A percentile compares a stretch with the other conserved stretches of the same genome.
These are phyloP conservation scores for Rhinogobio ventralis DNA, from an alignment of 2,797 vertebrate genomes.

Conservation along the genomic window DNA sequence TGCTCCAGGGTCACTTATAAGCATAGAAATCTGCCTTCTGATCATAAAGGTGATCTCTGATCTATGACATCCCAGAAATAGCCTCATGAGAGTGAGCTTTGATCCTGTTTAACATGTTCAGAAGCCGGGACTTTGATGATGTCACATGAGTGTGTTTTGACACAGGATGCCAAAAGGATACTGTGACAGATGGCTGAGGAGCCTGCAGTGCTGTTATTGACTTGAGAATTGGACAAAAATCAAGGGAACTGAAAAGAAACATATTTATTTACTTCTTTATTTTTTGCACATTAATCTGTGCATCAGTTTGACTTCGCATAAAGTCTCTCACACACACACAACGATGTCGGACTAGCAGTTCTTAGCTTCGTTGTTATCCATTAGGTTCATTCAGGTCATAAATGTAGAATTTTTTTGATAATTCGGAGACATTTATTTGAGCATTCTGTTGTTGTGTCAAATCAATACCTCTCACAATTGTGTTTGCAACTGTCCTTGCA, in stretches of 20 bases:
- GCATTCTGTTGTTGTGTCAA: neutral
- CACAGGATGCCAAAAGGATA: constrained; percentile 14
- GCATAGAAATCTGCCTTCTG: neutral
- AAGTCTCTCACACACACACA: too few relatives aligned
- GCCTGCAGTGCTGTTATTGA: neutral
- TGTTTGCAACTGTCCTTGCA: neutral
- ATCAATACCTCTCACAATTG: neutral
- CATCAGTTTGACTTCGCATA: neutral
- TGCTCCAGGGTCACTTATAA: too few relatives aligned
- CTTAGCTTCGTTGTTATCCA: neutral
- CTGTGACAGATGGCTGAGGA: constrained; percentile 21
- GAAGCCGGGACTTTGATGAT: constrained; percentile 11
- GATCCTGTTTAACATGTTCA: constrained; percentile 4
- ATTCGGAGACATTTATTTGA: neutral
- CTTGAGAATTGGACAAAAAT: constrained; percentile 8
- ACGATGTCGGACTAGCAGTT: neutral
- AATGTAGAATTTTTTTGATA: neutral
- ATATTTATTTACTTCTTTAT: neutral
- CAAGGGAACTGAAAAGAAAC: constrained; percentile 17
- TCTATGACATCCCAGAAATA: constrained; percentile 18
- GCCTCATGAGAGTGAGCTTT: neutral
- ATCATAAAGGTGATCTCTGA: constrained; percentile 10
- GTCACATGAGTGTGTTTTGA: constrained; percentile 15
- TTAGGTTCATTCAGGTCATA: neutral
- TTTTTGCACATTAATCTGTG: neutral